Percentiles rank a stretch among this genome's conserved stretches.
Conservation (phyloP, 1,140 invertebrate species). For the Drosophila tani region DNA sequence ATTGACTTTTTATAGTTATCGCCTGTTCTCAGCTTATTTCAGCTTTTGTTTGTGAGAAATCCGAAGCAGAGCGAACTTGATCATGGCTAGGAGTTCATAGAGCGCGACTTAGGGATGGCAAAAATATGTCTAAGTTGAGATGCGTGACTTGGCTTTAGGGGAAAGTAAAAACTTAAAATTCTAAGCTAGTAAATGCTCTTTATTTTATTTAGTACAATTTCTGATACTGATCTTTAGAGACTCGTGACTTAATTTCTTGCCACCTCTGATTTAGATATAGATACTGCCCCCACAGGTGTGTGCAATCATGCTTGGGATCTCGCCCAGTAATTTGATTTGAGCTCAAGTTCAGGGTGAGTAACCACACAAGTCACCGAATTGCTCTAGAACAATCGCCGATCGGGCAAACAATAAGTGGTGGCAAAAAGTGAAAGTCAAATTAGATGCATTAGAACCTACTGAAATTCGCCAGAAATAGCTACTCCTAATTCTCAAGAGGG, state of each 20-base stretch:
- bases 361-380: slow-evolving; percentile 54
- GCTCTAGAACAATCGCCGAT: slow-evolving; percentile 61
- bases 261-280: slow-evolving; percentile 33
- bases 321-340: slow-evolving; percentile 48
- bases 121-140: background rate
- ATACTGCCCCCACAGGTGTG: slow-evolving; percentile 58
- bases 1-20: slow-evolving; percentile 75
- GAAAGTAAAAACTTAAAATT: too few relatives aligned
- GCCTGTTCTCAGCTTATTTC: slow-evolving; percentile 50
- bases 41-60: slow-evolving; percentile 53
- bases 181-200: too few relatives aligned
- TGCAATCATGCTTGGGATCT: slow-evolving; percentile 36
- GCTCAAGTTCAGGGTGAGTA: slow-evolving; percentile 77
- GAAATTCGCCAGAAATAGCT: background rate
- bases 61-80: slow-evolving; percentile 22
- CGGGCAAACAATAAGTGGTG: slow-evolving; percentile 25
- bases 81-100: slow-evolving; percentile 14
- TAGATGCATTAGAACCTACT: slow-evolving; percentile 17
- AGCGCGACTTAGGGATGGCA: slow-evolving; percentile 30
- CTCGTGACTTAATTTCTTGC: slow-evolving; percentile 9
- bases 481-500: background rate
- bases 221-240: too few relatives aligned
- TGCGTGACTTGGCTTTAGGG: too few relatives aligned
- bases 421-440: slow-evolving; percentile 74
- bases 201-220: too few relatives aligned